phyloP scores from a whole-genome alignment of 2,113 vertebrate species.

The Rhizomys pruinosus region DNA sequence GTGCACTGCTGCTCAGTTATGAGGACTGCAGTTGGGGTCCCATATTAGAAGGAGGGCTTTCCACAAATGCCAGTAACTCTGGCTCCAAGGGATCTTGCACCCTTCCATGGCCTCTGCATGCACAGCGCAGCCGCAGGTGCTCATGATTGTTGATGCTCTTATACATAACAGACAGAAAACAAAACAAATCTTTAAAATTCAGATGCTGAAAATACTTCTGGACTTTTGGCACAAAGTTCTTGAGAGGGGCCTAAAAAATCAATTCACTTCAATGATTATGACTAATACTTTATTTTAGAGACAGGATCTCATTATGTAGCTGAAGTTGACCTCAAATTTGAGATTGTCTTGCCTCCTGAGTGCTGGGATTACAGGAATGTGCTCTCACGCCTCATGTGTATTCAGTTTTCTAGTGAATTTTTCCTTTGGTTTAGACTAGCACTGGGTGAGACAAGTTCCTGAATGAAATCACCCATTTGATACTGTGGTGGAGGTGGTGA shows the following conservation, averaged over 20 bases:
- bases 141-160: too few species aligned
- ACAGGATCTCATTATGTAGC: background rate
- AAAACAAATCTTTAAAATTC: background rate
- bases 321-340: background rate
- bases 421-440: conserved; percentile 5
- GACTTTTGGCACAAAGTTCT: background rate
- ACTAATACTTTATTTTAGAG: background rate
- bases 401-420: conserved; percentile 54
- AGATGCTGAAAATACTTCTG: background rate
- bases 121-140: background rate
- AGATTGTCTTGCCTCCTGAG: background rate
- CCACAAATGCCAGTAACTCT: background rate
- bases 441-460: background rate
- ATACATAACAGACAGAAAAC: background rate
- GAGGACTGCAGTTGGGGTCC: too few species aligned
- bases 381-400: too few species aligned
- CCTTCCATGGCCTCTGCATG: background rate
- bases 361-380: background rate
- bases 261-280: conserved; percentile 26
- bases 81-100: background rate
- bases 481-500: background rate
- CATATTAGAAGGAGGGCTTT: background rate
- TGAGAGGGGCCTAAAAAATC: conserved; percentile 3
- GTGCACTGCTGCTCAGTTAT: too few species aligned
- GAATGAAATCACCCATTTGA: background rate